Evolutionary conservation across 2,797 vertebrate species (phyloP).

Genomic region (Dipus sagitta): DNA sequence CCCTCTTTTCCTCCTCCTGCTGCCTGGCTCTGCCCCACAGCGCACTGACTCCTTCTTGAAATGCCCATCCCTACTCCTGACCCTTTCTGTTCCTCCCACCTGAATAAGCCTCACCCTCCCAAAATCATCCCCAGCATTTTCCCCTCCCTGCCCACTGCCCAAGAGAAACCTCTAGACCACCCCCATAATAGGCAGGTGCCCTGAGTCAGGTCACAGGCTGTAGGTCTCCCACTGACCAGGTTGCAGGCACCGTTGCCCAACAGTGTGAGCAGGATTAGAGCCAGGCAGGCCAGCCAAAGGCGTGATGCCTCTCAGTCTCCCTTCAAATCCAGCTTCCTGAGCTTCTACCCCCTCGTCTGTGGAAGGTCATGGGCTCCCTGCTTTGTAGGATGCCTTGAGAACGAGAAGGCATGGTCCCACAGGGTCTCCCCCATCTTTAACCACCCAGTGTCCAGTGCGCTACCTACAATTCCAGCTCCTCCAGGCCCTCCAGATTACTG

Average conservation of each 20-base stretch:
- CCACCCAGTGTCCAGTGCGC: fast-evolving
- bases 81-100: neutral
- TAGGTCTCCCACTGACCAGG: neutral
- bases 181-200: fast-evolving
- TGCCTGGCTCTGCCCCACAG: neutral
- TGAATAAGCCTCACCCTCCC: neutral
- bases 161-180: neutral
- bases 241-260: neutral
- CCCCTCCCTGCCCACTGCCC: neutral
- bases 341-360: neutral
- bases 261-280: neutral
- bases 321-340: neutral
- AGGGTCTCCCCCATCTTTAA: neutral
- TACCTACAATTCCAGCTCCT: neutral
- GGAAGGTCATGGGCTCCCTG: neutral
- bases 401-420: neutral
- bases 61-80: neutral
- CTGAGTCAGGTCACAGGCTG: no score
- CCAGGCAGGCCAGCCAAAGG: neutral
- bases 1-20: neutral
- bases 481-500: neutral
- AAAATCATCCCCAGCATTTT: fast-evolving
- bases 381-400: neutral
- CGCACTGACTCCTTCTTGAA: neutral
- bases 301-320: fast-evolving